A percentile compares a stretch with the other conserved stretches of the same genome.
Conservation (phyloP, 2,113 vertebrate genomes). For the Stigmatopora argus region DNA sequence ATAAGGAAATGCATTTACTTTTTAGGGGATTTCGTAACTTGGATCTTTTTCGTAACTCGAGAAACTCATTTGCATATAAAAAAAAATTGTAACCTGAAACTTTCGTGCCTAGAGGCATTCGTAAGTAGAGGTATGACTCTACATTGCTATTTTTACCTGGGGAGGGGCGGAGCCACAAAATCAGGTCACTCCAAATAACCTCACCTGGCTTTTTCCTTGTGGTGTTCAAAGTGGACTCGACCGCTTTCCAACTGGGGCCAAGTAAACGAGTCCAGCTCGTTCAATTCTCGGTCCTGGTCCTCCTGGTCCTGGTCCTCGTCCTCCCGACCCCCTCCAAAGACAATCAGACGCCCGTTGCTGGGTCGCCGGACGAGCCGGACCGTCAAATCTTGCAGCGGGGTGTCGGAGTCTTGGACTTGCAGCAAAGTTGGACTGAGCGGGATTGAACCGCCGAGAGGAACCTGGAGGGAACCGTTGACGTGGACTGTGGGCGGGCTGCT, state of each 20-base stretch:
- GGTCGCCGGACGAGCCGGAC: conserved; percentile 73
- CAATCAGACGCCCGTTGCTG: conserved; percentile 73
- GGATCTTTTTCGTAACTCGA: too few relatives aligned
- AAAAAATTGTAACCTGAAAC: too few relatives aligned
- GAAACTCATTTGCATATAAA: too few relatives aligned
- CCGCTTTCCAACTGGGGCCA: conserved; percentile 69
- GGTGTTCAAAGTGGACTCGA: conserved; percentile 76
- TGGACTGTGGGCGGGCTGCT: conserved; percentile 54
- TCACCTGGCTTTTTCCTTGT: conserved; percentile 78
- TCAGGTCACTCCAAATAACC: background rate
- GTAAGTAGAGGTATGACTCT: too few relatives aligned
- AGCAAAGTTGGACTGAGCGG: conserved; percentile 69
- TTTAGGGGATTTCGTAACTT: too few relatives aligned
- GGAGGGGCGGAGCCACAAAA: too few relatives aligned
- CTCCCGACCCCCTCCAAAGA: conserved; percentile 21
- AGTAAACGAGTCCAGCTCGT: conserved; percentile 69
- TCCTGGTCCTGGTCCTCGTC: conserved; percentile 13
- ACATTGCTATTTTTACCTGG: too few relatives aligned
- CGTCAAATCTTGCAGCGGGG: conserved; percentile 44
- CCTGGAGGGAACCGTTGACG: conserved; percentile 70
- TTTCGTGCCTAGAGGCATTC: too few relatives aligned
- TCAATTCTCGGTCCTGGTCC: conserved; percentile 53
- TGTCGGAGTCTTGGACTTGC: conserved; percentile 53
- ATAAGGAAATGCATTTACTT: too few relatives aligned
- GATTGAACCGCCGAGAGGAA: conserved; percentile 72